Percentiles rank a stretch among this genome's conserved stretches.
These are phyloP conservation scores for Drosophila mayri DNA, from an alignment of 1,140 invertebrate genomes.

Conservation along the genomic window DNA sequence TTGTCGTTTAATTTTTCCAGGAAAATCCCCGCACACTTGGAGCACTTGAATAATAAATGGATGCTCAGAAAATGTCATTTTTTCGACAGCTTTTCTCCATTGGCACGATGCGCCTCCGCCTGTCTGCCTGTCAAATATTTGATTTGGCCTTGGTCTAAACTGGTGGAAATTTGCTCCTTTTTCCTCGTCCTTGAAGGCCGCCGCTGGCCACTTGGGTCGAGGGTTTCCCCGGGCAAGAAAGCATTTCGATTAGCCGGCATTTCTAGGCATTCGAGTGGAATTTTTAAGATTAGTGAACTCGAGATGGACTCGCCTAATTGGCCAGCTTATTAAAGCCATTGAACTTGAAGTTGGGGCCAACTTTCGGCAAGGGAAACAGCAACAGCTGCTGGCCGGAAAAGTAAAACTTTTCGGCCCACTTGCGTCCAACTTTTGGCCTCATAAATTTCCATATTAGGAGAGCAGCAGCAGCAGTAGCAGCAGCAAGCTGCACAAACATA, in stretches of 20 bases:
- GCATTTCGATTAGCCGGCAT: conserved; percentile 25
- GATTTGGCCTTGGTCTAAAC: conserved; percentile 47
- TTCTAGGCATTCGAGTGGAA: conserved; percentile 45
- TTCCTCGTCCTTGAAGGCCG: conserved; percentile 3
- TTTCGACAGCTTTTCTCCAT: conserved; percentile 29
- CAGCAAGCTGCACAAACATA: conserved; percentile 36
- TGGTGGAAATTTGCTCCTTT: conserved; percentile 3
- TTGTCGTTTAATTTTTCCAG: conserved; percentile 40
- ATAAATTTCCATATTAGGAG: conserved; percentile 50
- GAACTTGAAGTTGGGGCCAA: conserved; percentile 48
- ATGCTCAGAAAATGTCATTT: conserved; percentile 11
- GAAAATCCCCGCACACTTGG: neutral
- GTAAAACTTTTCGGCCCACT: conserved; percentile 46
- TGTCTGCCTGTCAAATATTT: conserved; percentile 47
- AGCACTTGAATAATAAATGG: conserved; percentile 31
- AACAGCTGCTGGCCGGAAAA: conserved; percentile 49
- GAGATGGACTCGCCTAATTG: conserved; percentile 52
- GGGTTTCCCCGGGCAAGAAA: conserved; percentile 13
- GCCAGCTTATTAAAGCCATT: conserved; percentile 56
- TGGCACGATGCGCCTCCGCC: neutral
- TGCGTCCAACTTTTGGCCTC: conserved; percentile 37
- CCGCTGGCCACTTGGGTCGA: conserved; percentile 20
- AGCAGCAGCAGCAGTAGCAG: conserved; percentile 1
- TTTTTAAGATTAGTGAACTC: conserved; percentile 56
- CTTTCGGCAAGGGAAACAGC: conserved; percentile 39